A percentile compares a stretch with the other conserved stretches of the same genome.
These are phyloP conservation scores for Hybognathus amarus DNA, from an alignment of 2,797 vertebrate species.

Conservation along the genomic window DNA sequence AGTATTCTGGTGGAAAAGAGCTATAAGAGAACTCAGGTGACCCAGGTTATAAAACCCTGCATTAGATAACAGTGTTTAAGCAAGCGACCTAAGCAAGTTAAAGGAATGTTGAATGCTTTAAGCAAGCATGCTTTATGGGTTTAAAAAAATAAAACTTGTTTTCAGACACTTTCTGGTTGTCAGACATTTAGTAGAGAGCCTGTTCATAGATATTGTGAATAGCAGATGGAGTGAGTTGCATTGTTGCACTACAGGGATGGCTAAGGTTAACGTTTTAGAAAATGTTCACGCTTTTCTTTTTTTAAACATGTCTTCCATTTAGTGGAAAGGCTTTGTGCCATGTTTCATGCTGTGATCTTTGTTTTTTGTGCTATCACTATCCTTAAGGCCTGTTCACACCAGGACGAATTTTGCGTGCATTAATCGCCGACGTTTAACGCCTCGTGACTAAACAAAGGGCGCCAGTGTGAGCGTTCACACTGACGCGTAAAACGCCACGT, in stretches of 20 bases:
- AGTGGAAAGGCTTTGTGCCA: neutral
- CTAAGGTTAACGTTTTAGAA: neutral
- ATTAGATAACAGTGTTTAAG: neutral
- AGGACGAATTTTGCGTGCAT: too few species aligned
- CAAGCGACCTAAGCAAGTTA: neutral
- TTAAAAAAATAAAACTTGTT: neutral
- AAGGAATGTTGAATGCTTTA: neutral
- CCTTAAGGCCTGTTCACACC: too few species aligned
- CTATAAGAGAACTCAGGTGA: neutral
- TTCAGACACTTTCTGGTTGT: neutral
- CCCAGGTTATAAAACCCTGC: neutral
- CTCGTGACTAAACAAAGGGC: too few species aligned
- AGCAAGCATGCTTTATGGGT: neutral
- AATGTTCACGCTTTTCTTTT: too few species aligned
- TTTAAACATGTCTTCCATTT: too few species aligned
- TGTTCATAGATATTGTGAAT: neutral
- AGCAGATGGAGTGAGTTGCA: neutral
- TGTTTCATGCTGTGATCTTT: slow-evolving; percentile 7
- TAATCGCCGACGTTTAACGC: too few species aligned
- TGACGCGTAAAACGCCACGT: too few species aligned
- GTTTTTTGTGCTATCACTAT: neutral
- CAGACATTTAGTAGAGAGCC: neutral
- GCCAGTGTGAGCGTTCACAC: too few species aligned
- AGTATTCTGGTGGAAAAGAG: neutral
- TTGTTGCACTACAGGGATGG: neutral